These are phyloP conservation scores for Pseudococcus viburni DNA, from an alignment of 2,888 invertebrate species.

Conservation along the genomic window DNA sequence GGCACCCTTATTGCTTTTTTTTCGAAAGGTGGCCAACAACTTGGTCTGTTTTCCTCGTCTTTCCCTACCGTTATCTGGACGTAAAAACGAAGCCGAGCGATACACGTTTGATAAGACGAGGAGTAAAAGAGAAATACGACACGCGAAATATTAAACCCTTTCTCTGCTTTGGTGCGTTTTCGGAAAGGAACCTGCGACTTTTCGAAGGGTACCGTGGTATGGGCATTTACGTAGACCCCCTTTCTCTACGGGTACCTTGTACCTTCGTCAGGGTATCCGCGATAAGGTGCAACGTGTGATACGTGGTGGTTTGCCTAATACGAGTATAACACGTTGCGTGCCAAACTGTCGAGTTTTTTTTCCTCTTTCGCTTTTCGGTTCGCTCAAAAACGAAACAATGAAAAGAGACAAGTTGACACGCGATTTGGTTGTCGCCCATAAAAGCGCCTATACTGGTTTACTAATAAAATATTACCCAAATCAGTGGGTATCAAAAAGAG, in stretches of 20 bases:
- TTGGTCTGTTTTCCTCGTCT: neutral
- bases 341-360: neutral
- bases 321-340: slow-evolving; percentile 34
- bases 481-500: neutral
- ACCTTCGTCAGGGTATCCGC: neutral
- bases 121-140: neutral
- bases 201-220: neutral
- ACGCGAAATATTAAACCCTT: slow-evolving; percentile 39
- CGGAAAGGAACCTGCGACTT: neutral
- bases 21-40: neutral
- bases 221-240: neutral
- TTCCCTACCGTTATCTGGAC: neutral
- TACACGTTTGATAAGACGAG: neutral
- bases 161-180: neutral
- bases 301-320: slow-evolving; percentile 7
- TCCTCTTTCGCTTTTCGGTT: neutral
- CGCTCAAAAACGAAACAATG: slow-evolving; percentile 28
- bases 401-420: slow-evolving; percentile 40
- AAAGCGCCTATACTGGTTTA: slow-evolving; percentile 11
- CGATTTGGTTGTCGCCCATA: slow-evolving; percentile 17
- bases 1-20: slow-evolving; percentile 20
- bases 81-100: slow-evolving; percentile 8
- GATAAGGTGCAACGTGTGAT: neutral
- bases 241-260: neutral
- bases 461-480: neutral